Base-by-base conservation (phyloP, 2,888 invertebrate species). In the Esperia sulphurella region DNA sequence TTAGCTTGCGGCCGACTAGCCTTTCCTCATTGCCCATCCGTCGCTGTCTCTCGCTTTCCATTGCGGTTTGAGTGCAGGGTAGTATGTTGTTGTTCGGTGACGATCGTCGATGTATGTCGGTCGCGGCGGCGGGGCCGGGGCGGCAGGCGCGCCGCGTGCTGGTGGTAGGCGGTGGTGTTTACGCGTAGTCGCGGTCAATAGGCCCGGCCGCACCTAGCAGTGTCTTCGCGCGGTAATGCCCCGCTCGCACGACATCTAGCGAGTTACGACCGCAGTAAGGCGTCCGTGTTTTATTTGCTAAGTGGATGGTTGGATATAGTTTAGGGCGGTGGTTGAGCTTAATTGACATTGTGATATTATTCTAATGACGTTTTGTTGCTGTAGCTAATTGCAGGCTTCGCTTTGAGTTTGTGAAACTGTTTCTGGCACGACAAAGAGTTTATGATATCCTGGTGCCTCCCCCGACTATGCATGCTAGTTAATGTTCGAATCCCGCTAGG, bases 151-250 rank as follows among this genome's bases (percentile, higher is more conserved):
- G 8, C 7, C 3, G 43, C 12, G 42, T 38, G 8, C 39, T n/a
- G n/a, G 43, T 7, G 69, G 66, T 76, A 61, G 59, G 65, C 58
- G 75, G 78, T 75, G 74, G 79, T n/a, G n/a, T n/a, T n/a, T n/a
- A n/a, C n/a, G n/a, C n/a, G n/a, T n/a, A n/a, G n/a, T n/a, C 76
- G 79, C 85, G 85, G 88, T 83, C 86, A 85, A 83, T 80, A 85
- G 83, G 83, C 72, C 71, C 70, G 71, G 43, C 46, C 81, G 85
- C 85, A 85, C 85, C 86, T 83, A 70, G 76, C 62, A 75, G 74
- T 81, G 83, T 85, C 83, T 86, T 80, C 61, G 21, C 61, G 21
- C 33, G 33, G 77, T 86, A 86, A 89, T 84, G 87, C 76, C 68
- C 63, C 63, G 54, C 66, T 75, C 82, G 73, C 88, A 89, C 87